Base-by-base conservation (phyloP, 2,113 vertebrate species). In the Drymodes brunneopygia region DNA sequence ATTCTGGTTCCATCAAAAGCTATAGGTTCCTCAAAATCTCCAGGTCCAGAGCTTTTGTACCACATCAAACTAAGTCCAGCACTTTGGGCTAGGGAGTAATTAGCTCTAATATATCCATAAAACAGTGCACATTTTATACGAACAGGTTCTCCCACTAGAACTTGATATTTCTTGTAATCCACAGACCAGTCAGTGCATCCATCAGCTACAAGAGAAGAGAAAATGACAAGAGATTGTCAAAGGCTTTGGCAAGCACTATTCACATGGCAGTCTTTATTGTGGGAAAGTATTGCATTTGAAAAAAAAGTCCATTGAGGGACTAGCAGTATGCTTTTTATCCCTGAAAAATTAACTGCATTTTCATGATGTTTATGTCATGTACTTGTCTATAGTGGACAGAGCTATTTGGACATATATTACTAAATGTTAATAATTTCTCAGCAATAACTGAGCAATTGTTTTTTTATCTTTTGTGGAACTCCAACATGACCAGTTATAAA, bases 101-200 rank as follows among this genome's bases (percentile, higher is more conserved):
- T 99, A 94, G 99, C 99, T 95, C 99, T 98, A 94, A 99, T 99
- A 96, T 99, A 99, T 98, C 99, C 99, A 91, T 99, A 99, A 98
- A 99, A 99, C 86, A 99, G 98, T 81, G 99, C 99, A 69, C 99
- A 99, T 97, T 99, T 99, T 98, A 99, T 99, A 97, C 99, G 98
- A 94, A 99, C 99, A 44, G 99, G 99, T 97, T 99, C 99, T 96
- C 99, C 99, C 77, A 99, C 97, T 96, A 99, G 98, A 94, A 99
- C 99, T 98, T 99, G 99, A 91, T 99, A 99, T 97, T 99, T 99
- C 98, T 99, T 98, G 98, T 99, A 99, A 98, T 99, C 99, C 97
- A 99, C 98, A 51, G 99, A 99, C 99, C 99, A 99, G 91, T 99
- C 99, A 17, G 98, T 99, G 97, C 99, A 99, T 98, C 99, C 99